These are phyloP conservation scores for Ceyx melanurus DNA, from an alignment of 2,113 vertebrate species.

Conservation along the genomic window DNA sequence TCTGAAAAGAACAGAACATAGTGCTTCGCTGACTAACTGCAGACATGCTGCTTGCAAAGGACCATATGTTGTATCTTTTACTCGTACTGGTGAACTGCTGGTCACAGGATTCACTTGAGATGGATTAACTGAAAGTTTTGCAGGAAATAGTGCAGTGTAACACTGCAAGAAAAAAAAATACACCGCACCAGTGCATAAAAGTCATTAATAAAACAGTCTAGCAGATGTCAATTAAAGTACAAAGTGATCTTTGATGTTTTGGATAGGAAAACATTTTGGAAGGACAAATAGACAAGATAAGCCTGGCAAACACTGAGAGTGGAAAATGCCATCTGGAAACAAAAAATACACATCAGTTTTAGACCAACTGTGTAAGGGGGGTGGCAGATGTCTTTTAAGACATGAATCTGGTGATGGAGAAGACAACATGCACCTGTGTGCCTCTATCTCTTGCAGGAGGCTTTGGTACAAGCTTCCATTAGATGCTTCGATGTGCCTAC, in stretches of 20 bases:
- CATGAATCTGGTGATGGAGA: not conserved
- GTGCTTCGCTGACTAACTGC: not conserved
- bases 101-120: not conserved
- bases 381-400: not conserved
- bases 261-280: not conserved
- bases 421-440: not conserved
- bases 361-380: not conserved
- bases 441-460: not conserved
- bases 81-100: not conserved
- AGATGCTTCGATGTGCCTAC: not conserved
- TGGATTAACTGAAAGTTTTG: not conserved
- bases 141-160: not conserved
- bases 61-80: not conserved
- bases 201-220: not conserved
- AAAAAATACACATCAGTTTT: not conserved
- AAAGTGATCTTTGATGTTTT: not conserved
- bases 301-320: not conserved
- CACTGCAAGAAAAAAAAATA: not conserved
- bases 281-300: slow-evolving; percentile 16
- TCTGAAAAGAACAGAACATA: not conserved
- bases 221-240: not conserved
- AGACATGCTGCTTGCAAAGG: not conserved
- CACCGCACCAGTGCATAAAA: not conserved
- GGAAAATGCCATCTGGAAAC: not conserved
- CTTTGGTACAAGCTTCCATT: not conserved